phyloP scores from a whole-genome alignment of 2,888 invertebrate species.

The Tribolium freemani region DNA sequence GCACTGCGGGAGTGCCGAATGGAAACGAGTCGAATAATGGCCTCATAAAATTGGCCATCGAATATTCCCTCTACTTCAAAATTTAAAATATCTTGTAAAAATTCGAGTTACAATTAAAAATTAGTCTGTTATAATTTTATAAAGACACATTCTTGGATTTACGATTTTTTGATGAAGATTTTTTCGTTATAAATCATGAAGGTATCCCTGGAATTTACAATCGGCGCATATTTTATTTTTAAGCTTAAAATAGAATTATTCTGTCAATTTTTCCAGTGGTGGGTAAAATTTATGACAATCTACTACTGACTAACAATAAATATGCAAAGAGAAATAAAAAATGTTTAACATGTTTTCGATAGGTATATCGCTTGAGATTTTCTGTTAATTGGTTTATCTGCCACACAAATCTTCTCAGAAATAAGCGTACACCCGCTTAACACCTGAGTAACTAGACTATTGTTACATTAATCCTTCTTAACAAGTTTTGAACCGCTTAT shows the following conservation, averaged over 20 bases:
- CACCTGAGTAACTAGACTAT: neutral
- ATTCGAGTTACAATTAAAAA: no score
- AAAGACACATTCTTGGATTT: neutral
- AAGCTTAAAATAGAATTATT: neutral
- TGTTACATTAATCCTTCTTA: neutral
- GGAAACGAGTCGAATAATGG: slow-evolving; percentile 3
- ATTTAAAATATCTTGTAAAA: no score
- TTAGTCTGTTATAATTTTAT: no score
- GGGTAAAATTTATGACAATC: neutral
- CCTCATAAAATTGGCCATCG: slow-evolving; percentile 2
- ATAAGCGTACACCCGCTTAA: neutral
- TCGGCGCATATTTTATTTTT: neutral
- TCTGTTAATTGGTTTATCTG: no score
- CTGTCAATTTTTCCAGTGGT: no score
- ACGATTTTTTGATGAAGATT: no score
- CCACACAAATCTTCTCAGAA: no score
- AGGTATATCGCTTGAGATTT: no score
- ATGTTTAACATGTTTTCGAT: no score
- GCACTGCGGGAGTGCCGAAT: slow-evolving; percentile 19
- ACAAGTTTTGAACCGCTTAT: neutral
- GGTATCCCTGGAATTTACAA: neutral
- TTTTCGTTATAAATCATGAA: no score
- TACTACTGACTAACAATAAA: neutral
- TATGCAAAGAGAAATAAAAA: neutral
- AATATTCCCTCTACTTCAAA: neutral